Evolutionary conservation across 2,113 vertebrate species (phyloP).

Genomic region (Leptodactylus fuscus): DNA sequence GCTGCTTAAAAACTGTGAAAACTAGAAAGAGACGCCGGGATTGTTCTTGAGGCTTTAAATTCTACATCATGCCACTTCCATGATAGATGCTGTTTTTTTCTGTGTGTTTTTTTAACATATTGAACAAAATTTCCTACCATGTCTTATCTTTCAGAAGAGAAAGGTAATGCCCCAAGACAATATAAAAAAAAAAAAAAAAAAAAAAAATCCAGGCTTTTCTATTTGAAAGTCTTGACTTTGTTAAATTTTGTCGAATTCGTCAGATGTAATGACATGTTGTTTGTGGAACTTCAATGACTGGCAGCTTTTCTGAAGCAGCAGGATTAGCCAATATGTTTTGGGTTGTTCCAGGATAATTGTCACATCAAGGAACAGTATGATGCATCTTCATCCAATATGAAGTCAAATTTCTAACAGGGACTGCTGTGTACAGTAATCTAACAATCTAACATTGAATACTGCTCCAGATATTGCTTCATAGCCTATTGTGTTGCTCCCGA

Average conservation of each 20-base stretch:
- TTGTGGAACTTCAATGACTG: background rate
- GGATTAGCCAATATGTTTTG: background rate
- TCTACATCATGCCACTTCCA: background rate
- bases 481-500: too few relatives aligned
- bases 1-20: slow-evolving; percentile 58
- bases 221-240: too few relatives aligned
- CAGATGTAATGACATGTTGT: too few relatives aligned
- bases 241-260: too few relatives aligned
- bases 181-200: background rate
- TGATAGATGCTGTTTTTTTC: background rate
- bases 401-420: too few relatives aligned
- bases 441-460: too few relatives aligned
- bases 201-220: too few relatives aligned
- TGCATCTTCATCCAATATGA: too few relatives aligned
- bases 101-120: too few relatives aligned
- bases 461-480: too few relatives aligned
- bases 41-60: slow-evolving; percentile 21
- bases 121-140: background rate
- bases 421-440: too few relatives aligned
- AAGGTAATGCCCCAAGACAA: background rate
- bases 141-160: background rate
- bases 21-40: background rate
- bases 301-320: background rate
- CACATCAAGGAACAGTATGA: background rate
- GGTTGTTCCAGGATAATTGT: background rate